A percentile compares a stretch with the other conserved stretches of the same genome.
Conservation (phyloP, 2,888 invertebrate species). For the Dioctria linearis region DNA sequence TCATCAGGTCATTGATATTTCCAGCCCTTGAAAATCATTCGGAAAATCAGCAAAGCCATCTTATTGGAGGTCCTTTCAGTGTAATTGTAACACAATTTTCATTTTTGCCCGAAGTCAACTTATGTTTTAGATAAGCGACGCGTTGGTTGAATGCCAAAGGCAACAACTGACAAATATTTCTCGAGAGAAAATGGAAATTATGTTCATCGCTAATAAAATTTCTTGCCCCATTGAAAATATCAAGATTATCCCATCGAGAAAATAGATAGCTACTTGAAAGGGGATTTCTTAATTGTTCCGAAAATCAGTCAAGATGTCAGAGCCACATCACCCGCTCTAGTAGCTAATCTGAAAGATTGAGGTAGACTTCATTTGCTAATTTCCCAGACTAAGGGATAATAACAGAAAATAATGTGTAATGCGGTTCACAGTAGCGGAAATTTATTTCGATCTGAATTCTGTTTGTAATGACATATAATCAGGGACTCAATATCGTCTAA, state of each 20-base stretch:
- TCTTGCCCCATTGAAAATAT: too few relatives aligned
- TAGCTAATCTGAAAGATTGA: neutral
- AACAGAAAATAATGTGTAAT: neutral
- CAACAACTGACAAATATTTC: neutral
- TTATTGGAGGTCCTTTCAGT: too few relatives aligned
- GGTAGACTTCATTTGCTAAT: neutral
- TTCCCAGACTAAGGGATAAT: neutral
- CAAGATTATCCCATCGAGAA: neutral
- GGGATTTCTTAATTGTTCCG: neutral
- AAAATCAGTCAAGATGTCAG: neutral
- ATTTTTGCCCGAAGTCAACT: neutral
- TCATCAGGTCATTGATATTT: too few relatives aligned
- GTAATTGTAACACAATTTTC: neutral
- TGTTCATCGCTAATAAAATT: neutral
- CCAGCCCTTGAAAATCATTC: too few relatives aligned
- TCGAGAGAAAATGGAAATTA: neutral
- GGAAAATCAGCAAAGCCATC: too few relatives aligned
- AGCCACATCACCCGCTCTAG: neutral
- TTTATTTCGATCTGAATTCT: neutral
- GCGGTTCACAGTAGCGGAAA: neutral
- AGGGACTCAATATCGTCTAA: neutral
- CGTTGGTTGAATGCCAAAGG: neutral
- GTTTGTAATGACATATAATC: neutral
- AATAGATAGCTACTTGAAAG: neutral
- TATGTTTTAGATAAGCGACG: neutral